Base-by-base conservation (phyloP, 2,888 invertebrate species). In the Tetragonisca angustula region DNA sequence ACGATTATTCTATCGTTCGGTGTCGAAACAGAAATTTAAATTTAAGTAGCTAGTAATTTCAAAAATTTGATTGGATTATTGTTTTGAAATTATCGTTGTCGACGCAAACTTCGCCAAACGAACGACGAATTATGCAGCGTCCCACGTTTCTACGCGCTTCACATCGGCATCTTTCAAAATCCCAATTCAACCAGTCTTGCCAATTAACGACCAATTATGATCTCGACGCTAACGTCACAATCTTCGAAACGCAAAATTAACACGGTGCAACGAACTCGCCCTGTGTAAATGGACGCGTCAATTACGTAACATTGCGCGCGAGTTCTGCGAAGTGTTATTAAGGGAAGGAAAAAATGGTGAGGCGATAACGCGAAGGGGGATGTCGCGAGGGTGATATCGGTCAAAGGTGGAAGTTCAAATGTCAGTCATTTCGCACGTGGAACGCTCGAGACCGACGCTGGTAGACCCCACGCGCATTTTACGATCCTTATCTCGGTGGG, bases 371-470 rank as follows among this genome's bases (percentile, higher is more conserved):
- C 43, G 43, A 43, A 43, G 43, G 79, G 79, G 50, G 69, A n/a
- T 74, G 68, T 74, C 81, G 64, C 59, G 62, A 13, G 36, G 78
- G 50, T 27, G 69, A 69, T 75, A 82, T 75, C 74, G 54, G 17
- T 59, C 21, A 68, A 68, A 43, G 68, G 52, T 50, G 59, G 65
- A 43, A 43, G 75, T 67, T 64, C 24, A 50, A 49, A 27, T 68
- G 79, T 78, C 54, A 83, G 82, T 83, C 81, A 83, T 83, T 83
- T 71, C 81, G 50, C 71, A 71, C 9, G 43, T 81, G 67, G 71
- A 67, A 75, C 82, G 70, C 15, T 13, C 21, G 32, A 32, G 62
- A 64, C 11, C 32, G 21, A 9, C 43, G 43, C 13, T 32, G 32
- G 32, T 19, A 36, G 17, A 27, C 19, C 27, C 19, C 27, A 27